phyloP scores from a whole-genome alignment of 2,888 invertebrate species.

The Minunthozetes semirufus region DNA sequence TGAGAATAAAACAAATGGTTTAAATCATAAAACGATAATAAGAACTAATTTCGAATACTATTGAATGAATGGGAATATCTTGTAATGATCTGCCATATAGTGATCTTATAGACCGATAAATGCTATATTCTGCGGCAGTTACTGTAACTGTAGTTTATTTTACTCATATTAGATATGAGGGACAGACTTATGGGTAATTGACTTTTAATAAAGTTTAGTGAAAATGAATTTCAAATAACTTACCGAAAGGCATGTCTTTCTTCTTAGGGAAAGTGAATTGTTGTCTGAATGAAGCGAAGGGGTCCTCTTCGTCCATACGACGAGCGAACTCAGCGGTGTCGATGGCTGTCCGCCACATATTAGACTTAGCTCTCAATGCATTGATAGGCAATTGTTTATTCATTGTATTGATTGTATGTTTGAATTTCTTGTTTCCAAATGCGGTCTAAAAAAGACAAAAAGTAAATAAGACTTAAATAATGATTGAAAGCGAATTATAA shows the following conservation, averaged over 20 bases:
- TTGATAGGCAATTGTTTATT: constrained; percentile 21
- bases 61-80: too few relatives aligned
- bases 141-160: too few relatives aligned
- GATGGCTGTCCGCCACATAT: constrained; percentile 19
- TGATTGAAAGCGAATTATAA: constrained; percentile 15
- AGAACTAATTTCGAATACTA: too few relatives aligned
- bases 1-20: not conserved
- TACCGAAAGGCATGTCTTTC: constrained; percentile 48
- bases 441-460: constrained; percentile 16
- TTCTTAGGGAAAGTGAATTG: constrained; percentile 50
- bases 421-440: constrained; percentile 21
- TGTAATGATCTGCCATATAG: too few relatives aligned
- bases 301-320: constrained; percentile 49
- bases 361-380: constrained; percentile 27
- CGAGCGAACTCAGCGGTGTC: constrained; percentile 46
- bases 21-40: too few relatives aligned
- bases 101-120: too few relatives aligned
- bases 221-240: constrained; percentile 37
- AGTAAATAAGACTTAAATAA: constrained; percentile 29
- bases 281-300: constrained; percentile 46
- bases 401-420: too few relatives aligned
- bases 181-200: too few relatives aligned
- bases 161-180: too few relatives aligned
- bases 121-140: too few relatives aligned
- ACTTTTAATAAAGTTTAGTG: too few relatives aligned